phyloP scores from a whole-genome alignment of 2,797 vertebrate genomes.

The Rallus crepitans region DNA sequence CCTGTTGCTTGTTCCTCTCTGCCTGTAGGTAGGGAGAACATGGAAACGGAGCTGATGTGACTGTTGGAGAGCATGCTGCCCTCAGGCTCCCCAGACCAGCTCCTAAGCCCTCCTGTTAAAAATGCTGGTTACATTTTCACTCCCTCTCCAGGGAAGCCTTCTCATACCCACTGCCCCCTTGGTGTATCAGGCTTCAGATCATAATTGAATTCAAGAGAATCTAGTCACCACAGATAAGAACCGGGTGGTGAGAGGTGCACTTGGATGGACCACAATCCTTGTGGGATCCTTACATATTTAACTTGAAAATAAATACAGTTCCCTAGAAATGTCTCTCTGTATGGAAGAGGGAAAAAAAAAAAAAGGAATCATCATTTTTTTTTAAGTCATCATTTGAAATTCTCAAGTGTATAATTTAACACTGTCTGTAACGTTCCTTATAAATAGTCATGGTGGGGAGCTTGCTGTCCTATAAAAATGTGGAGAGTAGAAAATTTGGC shows the following conservation, averaged over 20 bases:
- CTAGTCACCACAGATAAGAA: background rate
- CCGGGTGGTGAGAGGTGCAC: background rate
- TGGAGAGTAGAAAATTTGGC: background rate
- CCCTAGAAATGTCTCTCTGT: constrained; percentile 4
- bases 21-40: background rate
- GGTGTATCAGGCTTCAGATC: background rate
- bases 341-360: background rate
- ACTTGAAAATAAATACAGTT: constrained; percentile 11
- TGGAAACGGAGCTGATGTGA: background rate
- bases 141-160: background rate
- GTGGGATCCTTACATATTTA: background rate
- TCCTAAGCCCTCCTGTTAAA: background rate
- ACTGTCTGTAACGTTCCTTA: constrained; percentile 24
- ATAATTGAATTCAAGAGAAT: background rate
- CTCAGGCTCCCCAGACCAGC: background rate
- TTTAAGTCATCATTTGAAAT: constrained; percentile 8
- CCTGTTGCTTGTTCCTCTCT: background rate
- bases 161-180: background rate
- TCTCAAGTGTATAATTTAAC: constrained; percentile 32
- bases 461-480: constrained; percentile 19
- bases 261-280: background rate
- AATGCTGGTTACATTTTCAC: background rate
- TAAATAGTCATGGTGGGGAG: constrained; percentile 30
- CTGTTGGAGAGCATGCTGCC: background rate
- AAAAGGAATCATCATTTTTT: background rate